Evolutionary conservation across 30 jellyfish, hydroid and myxozoan genomes (phyloP).

Genomic region (Turritopsis rubra): DNA sequence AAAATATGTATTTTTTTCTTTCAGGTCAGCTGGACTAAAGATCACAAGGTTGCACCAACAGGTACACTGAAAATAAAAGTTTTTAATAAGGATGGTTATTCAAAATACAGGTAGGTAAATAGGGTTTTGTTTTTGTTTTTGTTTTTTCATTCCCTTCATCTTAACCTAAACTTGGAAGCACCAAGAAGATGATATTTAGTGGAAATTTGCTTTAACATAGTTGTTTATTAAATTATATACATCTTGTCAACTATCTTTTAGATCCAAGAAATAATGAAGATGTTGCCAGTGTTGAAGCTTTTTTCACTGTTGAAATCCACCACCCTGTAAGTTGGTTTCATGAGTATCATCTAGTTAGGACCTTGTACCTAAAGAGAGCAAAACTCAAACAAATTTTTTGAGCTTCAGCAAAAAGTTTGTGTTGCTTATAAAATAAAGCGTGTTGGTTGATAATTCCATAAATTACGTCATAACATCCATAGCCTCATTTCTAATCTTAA

Average conservation of each 20-base stretch:
- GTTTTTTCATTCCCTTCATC: too few species aligned
- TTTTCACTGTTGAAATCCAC: constrained; percentile 21
- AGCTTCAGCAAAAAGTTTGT: too few species aligned
- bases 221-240: not conserved
- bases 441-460: too few species aligned
- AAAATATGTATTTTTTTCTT: not conserved
- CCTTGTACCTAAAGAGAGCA: too few species aligned
- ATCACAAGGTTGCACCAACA: constrained; percentile 75
- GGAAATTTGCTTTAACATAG: too few species aligned
- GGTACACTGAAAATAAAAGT: constrained; percentile 71
- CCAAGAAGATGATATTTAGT: too few species aligned
- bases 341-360: too few species aligned
- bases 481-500: too few species aligned
- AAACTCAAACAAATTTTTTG: too few species aligned
- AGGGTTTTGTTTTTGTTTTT: not conserved
- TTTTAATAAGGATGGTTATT: constrained; percentile 86
- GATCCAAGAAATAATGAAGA: constrained; percentile 44
- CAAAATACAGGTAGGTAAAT: constrained; percentile 90
- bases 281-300: constrained; percentile 27
- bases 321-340: constrained; percentile 36
- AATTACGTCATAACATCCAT: too few species aligned
- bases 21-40: constrained; percentile 90
- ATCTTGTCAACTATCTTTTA: not conserved
- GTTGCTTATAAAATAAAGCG: too few species aligned
- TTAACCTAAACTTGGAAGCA: too few species aligned